Percentiles rank a stretch among this genome's conserved stretches.
These are phyloP conservation scores for Microtus pennsylvanicus DNA, from an alignment of 2,113 vertebrate genomes.

Conservation along the genomic window DNA sequence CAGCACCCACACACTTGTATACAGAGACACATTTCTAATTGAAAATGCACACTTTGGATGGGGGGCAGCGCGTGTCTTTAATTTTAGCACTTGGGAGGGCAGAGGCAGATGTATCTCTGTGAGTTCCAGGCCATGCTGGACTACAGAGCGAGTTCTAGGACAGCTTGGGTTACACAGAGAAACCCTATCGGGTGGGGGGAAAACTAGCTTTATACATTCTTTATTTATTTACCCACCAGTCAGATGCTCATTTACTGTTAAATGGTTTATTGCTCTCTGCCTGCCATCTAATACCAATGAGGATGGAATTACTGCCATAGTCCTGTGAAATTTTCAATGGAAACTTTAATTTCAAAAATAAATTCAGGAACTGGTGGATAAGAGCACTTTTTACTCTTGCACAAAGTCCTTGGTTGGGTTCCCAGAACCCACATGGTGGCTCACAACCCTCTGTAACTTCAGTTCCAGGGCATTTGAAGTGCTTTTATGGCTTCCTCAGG, in stretches of 20 bases:
- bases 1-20: background rate
- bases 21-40: background rate
- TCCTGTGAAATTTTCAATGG: background rate
- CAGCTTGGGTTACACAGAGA: background rate
- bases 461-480: background rate
- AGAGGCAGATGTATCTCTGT: background rate
- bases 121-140: background rate
- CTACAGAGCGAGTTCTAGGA: no score
- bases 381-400: background rate
- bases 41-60: background rate
- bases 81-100: background rate
- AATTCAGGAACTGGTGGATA: background rate
- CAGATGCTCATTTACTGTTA: background rate
- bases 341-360: slow-evolving; percentile 23
- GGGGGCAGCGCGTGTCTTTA: background rate
- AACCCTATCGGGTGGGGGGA: background rate
- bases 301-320: background rate
- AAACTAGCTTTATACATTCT: background rate
- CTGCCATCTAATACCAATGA: background rate
- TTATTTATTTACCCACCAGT: background rate
- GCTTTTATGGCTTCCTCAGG: background rate
- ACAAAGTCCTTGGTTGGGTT: background rate
- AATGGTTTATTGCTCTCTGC: slow-evolving; percentile 55
- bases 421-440: background rate
- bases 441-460: background rate